Evolutionary conservation across 2,113 vertebrate genomes (phyloP).

Genomic region (Geococcyx californianus): DNA sequence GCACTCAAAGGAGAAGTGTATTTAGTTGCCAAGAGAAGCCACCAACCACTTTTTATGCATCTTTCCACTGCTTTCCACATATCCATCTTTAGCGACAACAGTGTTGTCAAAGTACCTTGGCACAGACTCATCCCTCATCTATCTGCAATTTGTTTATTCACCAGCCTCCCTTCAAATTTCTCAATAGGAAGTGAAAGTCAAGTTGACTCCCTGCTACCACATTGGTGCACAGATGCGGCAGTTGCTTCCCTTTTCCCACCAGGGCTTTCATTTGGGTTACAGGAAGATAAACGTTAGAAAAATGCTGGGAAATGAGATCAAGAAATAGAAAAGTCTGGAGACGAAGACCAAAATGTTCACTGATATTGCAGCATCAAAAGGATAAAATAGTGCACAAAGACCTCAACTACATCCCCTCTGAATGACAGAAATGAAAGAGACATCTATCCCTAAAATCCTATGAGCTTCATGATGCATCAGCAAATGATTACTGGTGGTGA

Average conservation of each 20-base stretch:
- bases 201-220: not conserved
- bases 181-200: slow-evolving; percentile 48
- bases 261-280: not conserved
- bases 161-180: not conserved
- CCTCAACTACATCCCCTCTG: not conserved
- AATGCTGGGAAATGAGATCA: not conserved
- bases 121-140: not conserved
- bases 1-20: not conserved
- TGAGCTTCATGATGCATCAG: not conserved
- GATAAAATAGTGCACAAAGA: not conserved
- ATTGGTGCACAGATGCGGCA: not conserved
- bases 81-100: not conserved
- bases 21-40: not conserved
- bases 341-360: not conserved
- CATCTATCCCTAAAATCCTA: not conserved
- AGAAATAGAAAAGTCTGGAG: not conserved
- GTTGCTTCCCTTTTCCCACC: slow-evolving; percentile 10
- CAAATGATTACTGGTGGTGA: not conserved
- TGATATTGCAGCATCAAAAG: not conserved
- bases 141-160: not conserved
- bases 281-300: not conserved
- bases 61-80: not conserved
- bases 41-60: not conserved
- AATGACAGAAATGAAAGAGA: not conserved
- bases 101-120: not conserved